phyloP scores from a whole-genome alignment of 2,113 vertebrate species.

The Protobothrops mucrosquamatus region DNA sequence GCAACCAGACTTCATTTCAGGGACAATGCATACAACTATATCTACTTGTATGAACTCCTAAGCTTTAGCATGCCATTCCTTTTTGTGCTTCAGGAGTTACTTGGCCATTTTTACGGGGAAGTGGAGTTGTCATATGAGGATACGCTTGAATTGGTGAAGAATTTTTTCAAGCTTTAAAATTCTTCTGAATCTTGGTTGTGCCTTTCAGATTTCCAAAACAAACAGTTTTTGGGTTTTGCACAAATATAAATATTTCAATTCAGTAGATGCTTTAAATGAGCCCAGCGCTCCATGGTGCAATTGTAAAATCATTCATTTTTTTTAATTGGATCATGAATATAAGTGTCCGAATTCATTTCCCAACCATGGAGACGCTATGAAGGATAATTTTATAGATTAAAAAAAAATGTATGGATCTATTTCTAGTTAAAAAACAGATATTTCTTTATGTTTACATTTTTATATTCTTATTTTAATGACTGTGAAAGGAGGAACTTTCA shows the following conservation, averaged over 20 bases:
- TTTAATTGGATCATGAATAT: constrained; percentile 57
- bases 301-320: background rate
- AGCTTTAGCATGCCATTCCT: constrained; percentile 89
- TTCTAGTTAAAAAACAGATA: constrained; percentile 43
- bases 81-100: constrained; percentile 82
- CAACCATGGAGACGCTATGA: constrained; percentile 54
- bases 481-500: constrained; percentile 61
- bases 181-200: constrained; percentile 56
- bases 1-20: constrained; percentile 78
- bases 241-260: constrained; percentile 2
- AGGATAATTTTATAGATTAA: constrained; percentile 62
- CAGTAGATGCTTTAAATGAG: background rate
- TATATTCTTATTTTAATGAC: constrained; percentile 54
- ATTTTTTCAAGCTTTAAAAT: constrained; percentile 66
- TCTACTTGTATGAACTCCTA: constrained; percentile 88
- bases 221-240: constrained; percentile 21
- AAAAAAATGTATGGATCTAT: background rate
- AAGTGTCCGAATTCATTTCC: constrained; percentile 57
- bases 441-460: constrained; percentile 59
- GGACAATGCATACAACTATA: constrained; percentile 88
- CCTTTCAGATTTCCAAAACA: constrained; percentile 60
- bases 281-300: constrained; percentile 10
- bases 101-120: constrained; percentile 84
- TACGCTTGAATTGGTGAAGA: constrained; percentile 76
- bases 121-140: constrained; percentile 73